phyloP scores from a whole-genome alignment of 1,140 invertebrate species.

The Tachypleus tridentatus region DNA sequence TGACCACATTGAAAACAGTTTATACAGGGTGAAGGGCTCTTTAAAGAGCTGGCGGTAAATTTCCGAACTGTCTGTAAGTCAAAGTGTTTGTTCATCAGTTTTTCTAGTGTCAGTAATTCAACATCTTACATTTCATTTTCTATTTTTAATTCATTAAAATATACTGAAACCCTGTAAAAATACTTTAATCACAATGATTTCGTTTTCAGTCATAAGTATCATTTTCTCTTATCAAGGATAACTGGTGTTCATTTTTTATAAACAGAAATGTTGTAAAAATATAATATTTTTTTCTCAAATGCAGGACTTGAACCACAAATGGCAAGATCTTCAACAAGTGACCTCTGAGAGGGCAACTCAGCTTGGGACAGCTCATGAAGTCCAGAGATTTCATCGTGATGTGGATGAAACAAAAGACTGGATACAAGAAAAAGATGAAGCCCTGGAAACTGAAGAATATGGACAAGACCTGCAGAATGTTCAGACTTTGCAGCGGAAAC shows the following conservation, averaged over 20 bases:
- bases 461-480: conserved; percentile 93
- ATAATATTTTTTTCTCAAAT: not conserved
- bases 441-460: conserved; percentile 87
- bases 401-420: conserved; percentile 98
- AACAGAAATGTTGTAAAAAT: no score
- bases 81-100: no score
- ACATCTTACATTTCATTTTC: no score
- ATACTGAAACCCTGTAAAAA: no score
- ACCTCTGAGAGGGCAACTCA: conserved; percentile 85
- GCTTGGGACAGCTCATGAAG: conserved; percentile 92
- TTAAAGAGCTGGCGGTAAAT: not conserved
- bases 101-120: no score
- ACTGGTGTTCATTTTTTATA: no score
- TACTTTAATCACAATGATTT: no score
- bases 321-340: conserved; percentile 76
- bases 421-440: conserved; percentile 97
- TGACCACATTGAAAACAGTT: no score
- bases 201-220: no score
- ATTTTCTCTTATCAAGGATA: no score
- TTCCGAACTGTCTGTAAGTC: no score
- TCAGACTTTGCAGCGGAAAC: conserved; percentile 91
- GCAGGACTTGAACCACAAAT: conserved; percentile 76
- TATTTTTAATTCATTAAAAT: no score
- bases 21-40: not conserved
- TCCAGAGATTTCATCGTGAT: conserved; percentile 96